A percentile compares a stretch with the other conserved stretches of the same genome.
phyloP scores from a whole-genome alignment of 2,888 invertebrate genomes.

The Acrobasis consociella region DNA sequence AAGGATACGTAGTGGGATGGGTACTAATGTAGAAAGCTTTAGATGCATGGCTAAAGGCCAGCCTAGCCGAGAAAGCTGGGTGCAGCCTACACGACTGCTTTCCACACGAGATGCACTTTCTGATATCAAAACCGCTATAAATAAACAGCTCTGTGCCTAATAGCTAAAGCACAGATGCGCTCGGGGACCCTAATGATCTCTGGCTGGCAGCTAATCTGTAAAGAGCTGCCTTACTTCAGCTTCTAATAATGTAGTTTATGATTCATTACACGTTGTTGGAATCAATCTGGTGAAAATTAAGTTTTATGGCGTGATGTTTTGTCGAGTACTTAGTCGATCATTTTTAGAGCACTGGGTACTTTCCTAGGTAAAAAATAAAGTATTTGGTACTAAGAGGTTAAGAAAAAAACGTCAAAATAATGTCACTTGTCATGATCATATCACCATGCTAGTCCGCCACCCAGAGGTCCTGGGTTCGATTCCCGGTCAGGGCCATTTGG shows the following conservation, averaged over 20 bases:
- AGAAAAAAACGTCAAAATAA: too few relatives aligned
- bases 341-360: too few relatives aligned
- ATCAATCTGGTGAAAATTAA: conserved; percentile 7
- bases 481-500: too few relatives aligned
- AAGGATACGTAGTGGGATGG: conserved; percentile 30
- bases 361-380: too few relatives aligned
- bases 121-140: conserved; percentile 49
- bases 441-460: too few relatives aligned
- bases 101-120: conserved; percentile 71
- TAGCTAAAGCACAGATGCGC: conserved; percentile 25
- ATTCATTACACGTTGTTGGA: conserved; percentile 14
- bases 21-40: conserved; percentile 59
- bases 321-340: neutral
- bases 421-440: too few relatives aligned
- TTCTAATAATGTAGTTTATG: conserved; percentile 14
- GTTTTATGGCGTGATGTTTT: neutral
- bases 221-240: conserved; percentile 17
- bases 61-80: conserved; percentile 67
- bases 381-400: too few relatives aligned
- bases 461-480: too few relatives aligned
- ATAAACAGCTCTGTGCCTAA: conserved; percentile 47
- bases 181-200: conserved; percentile 14
- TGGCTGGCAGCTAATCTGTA: conserved; percentile 19
- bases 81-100: conserved; percentile 65
- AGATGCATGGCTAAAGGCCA: conserved; percentile 54